Evolutionary conservation across 2,888 invertebrate species (phyloP), one percentile per base, ranked within the genome.

Genomic region (Phengaris arion): DNA sequence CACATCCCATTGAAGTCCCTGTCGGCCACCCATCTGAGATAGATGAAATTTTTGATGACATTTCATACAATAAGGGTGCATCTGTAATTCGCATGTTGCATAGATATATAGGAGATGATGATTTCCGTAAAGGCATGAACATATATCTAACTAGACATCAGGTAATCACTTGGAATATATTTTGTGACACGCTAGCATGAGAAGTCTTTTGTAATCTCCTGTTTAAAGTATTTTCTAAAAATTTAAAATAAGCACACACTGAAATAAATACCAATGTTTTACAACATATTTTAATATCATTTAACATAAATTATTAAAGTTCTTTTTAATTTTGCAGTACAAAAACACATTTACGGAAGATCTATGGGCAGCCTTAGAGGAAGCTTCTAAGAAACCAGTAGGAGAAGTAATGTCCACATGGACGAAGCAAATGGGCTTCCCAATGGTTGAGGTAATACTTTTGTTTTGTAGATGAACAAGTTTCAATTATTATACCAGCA

Each of bases 21-120:
- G 98, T 99, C 0, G 97, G 97, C 0, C 97, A 98, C 91, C 99
- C 99, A 0, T 96, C 97, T 9, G 99, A 99, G 90, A 97, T 99
- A 77, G 98, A 98, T 90, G 99, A 99, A 89, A 99, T 99, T 81
- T 99, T 99, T 93, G 99, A 99, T 93, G 97, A 97, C 82, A 99
- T 99, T 83, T 98, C 99, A 55, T 99, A 99, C 90, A 97, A 97
- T 85, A 99, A 99, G 88, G 99, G 98, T 6, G 98, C 98, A 2
- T 98, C 98, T 74, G 97, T 98, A 8, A 98, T 99, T 79, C 94
- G 99, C 79, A 99, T 99, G 99, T 91, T 99, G 79, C 98, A 98
- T 86, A 95, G 96, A 84, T 99, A 97, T 84, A 97, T 99, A 84
- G 99, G 99, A 13, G 98, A 98, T 89, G 95, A 96, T 84, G 97